Base-by-base conservation (phyloP, 1,140 invertebrate species). In the Dendroctonus valens region DNA sequence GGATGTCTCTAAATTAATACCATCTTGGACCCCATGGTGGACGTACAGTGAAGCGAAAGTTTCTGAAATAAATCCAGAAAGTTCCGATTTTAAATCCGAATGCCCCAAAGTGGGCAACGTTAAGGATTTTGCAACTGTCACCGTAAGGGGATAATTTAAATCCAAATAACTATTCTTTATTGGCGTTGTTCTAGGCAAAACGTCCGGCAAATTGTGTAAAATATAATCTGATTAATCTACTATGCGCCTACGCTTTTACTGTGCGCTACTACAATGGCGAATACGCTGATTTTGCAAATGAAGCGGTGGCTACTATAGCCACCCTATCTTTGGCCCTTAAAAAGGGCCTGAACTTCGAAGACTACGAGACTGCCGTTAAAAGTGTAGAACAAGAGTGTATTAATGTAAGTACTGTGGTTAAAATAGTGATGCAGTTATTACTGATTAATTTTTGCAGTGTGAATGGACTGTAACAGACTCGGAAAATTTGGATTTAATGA, bases 261-360 rank as follows among this genome's bases (percentile, higher is more conserved):
- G 79, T 81, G 40, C 79, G 89, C 14, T 87, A 87, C 75, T 90
- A 88, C 70, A 86, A 87, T 73, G 89, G 89, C 26, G 89, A 91
- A 71, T 81, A 87, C 75, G 70, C 78, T n/a, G 79, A 84, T 39
- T 86, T 84, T 72, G 67, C 83, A 7, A 70, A 79, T 5, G 89
- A 91, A 76, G 81, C 83, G 7, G 74, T 80, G 0, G 75, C 79
- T 15, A 81, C 83, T 69, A 77, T 90, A 15, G 74, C 86, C 3
- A 80, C 82, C 59, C 75, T 90, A 12, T 87, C 85, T 70, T 78
- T 81, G 6, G 87, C 85, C 72, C 77, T 91, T 5, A 82, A 81
- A 53, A 74, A 73, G 2, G 87, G 86, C 72, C 81, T 79, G 12
- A 83, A 86, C 72, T 91, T 86, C 73, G 80, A 86, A 53, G 81